Conservation (phyloP, 2,113 vertebrate genomes). For the Vidua chalybeata region DNA sequence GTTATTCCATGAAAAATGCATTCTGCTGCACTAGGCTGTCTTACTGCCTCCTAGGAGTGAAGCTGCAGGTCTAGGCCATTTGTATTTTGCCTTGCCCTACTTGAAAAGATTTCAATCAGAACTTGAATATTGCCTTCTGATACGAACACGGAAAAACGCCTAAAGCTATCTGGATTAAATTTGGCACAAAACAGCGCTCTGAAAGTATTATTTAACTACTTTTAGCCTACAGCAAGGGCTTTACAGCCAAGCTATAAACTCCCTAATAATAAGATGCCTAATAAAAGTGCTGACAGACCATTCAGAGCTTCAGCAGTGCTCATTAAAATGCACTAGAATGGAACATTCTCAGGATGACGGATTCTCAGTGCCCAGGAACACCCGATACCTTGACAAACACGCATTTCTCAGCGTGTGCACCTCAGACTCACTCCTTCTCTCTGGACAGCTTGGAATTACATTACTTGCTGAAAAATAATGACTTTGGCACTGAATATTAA, state of each 20-base stretch:
- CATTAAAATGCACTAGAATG: constrained; percentile 38
- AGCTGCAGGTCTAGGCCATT: neutral
- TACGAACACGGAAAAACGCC: neutral
- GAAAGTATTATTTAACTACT: constrained; percentile 51
- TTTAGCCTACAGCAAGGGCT: constrained; percentile 54
- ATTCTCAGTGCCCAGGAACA: neutral
- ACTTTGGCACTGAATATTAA: constrained; percentile 30
- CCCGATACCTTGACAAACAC: neutral
- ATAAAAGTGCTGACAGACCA: constrained; percentile 50
- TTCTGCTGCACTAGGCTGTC: neutral
- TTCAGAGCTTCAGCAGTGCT: neutral
- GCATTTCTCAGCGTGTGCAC: neutral
- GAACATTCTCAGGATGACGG: neutral
- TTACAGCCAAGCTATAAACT: constrained; percentile 50
- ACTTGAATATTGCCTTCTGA: constrained; percentile 9
- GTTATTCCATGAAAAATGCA: neutral
- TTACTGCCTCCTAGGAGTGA: neutral
- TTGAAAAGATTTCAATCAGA: constrained; percentile 19
- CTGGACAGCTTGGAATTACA: neutral
- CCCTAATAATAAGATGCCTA: constrained; percentile 47
- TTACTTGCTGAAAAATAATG: constrained; percentile 2
- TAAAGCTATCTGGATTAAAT: constrained; percentile 27
- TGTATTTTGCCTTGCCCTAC: neutral
- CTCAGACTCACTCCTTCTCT: neutral
- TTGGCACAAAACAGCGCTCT: constrained; percentile 29